Base-by-base conservation (phyloP, 2,888 invertebrate species). In the Frankliniella intonsa region DNA sequence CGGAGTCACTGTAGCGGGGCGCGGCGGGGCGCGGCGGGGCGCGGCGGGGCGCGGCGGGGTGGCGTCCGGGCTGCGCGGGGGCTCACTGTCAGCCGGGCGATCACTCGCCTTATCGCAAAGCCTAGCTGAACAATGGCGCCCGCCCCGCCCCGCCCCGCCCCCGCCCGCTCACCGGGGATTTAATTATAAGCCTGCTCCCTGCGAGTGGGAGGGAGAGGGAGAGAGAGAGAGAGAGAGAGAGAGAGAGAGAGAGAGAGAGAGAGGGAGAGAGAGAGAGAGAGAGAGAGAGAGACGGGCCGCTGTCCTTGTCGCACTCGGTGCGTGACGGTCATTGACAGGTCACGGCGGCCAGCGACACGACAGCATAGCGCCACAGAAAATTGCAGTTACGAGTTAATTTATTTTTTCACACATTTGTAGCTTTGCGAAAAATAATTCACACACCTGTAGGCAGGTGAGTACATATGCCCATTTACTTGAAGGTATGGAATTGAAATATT, bases 41-140 rank as follows among this genome's bases (percentile, higher is more conserved):
- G 38, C 5, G 38, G 38, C 5, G 38, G 38, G 38, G 38, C 5
- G 38, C 38, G 38, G 38, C 5, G 38, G 38, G 38, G 38, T 38
- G 38, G 84, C 84, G 84, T 83, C 81, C 83, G 27, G 81, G 82
- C 83, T 81, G 82, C 82, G 62, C 81, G 82, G 82, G 84, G 84
- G 81, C 83, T 83, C 81, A 81, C 80, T 50, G 80, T 65, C 65
- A 27, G 62, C 19, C 76, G n/a, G 9, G 65, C 76, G 81, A 69
- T 81, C 82, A 62, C 80, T 25, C 83, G 80, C 65, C 82, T 79
- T 81, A 81, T 80, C 82, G 82, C 81, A 83, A 83, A 82, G 83
- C 82, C 81, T 69, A 81, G 82, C 55, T 7, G 69, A 76, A 76
- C 69, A 76, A 76, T 76, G 69, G 69, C 69, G 62, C 62, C n/a